Conservation (phyloP, 2,888 invertebrate species). For the Morpho helenor region DNA sequence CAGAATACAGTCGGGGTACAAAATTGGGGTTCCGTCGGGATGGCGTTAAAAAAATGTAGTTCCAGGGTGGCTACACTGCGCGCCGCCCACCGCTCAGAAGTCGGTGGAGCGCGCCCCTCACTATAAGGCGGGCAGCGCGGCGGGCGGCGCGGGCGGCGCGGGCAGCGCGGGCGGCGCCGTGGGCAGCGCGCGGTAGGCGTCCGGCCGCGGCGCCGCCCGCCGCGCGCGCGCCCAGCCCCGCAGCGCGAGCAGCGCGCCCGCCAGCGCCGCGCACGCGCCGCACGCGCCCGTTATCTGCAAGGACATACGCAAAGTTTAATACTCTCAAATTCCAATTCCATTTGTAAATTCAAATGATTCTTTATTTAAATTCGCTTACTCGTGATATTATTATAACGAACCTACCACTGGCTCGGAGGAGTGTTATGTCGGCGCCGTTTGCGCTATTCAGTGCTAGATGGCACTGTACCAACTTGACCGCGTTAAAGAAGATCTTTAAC, state of each 20-base stretch:
- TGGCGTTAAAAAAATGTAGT: slow-evolving; percentile 5
- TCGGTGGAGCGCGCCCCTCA: slow-evolving; percentile 43
- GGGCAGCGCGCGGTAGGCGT: slow-evolving; percentile 15
- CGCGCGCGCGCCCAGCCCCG: slow-evolving; percentile 36
- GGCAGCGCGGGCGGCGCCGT: slow-evolving; percentile 33
- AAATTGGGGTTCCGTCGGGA: slow-evolving; percentile 17
- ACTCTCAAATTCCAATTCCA: too few species aligned
- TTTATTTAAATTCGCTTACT: too few species aligned
- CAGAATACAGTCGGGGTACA: slow-evolving; percentile 5
- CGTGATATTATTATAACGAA: too few species aligned
- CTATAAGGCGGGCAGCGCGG: slow-evolving; percentile 60
- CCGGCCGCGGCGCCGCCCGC: slow-evolving; percentile 43
- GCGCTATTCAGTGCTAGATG: too few species aligned
- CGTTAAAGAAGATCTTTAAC: too few species aligned
- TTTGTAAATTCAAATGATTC: too few species aligned
- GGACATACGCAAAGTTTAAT: slow-evolving; percentile 14
- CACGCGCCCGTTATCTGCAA: slow-evolving; percentile 25
- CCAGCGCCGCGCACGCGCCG: slow-evolving; percentile 35
- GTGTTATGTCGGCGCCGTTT: too few species aligned
- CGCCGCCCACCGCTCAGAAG: slow-evolving; percentile 28
- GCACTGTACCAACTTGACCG: too few species aligned
- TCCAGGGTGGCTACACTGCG: slow-evolving; percentile 2
- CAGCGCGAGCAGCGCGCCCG: slow-evolving; percentile 35
- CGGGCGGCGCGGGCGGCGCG: slow-evolving; percentile 26
- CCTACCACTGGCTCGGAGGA: too few species aligned